A percentile compares a stretch with the other conserved stretches of the same genome.
phyloP scores from a whole-genome alignment of 53 echinoderm and acorn worm species.

The Arbacia lixula region DNA sequence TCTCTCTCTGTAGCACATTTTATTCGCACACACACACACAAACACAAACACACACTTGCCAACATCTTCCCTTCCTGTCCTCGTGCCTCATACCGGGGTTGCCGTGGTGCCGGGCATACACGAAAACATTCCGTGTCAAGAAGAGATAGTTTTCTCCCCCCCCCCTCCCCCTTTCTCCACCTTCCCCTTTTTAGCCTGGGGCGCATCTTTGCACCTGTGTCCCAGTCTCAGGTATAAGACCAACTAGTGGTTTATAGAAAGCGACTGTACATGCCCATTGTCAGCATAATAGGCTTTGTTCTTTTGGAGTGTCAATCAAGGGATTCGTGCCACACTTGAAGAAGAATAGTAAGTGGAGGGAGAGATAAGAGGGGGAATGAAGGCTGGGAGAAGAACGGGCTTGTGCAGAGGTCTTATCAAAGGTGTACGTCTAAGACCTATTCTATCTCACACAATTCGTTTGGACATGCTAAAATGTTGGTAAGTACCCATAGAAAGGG shows the following conservation, averaged over 20 bases:
- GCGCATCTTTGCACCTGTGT: conserved; percentile 17
- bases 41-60: no score
- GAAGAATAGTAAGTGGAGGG: conserved; percentile 10
- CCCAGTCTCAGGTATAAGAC: not conserved
- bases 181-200: not conserved
- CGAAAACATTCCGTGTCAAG: conserved; percentile 3
- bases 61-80: no score
- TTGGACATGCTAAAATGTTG: conserved; percentile 59
- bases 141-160: not conserved
- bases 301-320: conserved; percentile 38
- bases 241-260: conserved; percentile 22
- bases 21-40: no score
- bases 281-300: conserved; percentile 29
- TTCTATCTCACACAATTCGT: conserved; percentile 29
- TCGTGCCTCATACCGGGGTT: not conserved
- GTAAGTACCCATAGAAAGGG: conserved; percentile 34
- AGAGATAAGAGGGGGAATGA: not conserved
- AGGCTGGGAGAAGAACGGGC: not conserved
- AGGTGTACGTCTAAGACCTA: conserved; percentile 20
- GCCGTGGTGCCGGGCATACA: conserved; percentile 4
- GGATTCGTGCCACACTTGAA: conserved; percentile 20
- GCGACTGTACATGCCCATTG: not conserved
- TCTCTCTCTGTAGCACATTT: no score
- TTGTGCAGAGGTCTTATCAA: conserved; percentile 10
- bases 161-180: not conserved